These are phyloP conservation scores for Diploscapter pachys DNA, from an alignment of 1,140 invertebrate species.

Conservation along the genomic window DNA sequence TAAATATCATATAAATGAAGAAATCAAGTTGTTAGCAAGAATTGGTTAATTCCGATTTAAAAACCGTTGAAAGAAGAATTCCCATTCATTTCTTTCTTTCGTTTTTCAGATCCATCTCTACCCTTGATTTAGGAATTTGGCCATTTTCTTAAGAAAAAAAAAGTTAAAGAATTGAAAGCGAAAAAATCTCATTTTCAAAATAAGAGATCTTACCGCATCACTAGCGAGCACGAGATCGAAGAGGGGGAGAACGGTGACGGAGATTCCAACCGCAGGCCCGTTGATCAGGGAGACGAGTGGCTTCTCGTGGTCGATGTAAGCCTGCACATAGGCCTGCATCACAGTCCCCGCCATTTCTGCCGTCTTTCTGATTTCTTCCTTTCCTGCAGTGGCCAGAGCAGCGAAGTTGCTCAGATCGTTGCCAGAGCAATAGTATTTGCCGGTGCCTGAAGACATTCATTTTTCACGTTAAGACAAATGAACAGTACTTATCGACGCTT, in stretches of 20 bases:
- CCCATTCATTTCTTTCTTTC: too few relatives aligned
- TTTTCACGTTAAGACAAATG: background rate
- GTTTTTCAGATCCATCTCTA: too few relatives aligned
- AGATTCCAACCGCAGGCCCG: slow-evolving; percentile 87
- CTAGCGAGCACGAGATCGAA: slow-evolving; percentile 83
- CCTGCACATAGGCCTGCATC: slow-evolving; percentile 68
- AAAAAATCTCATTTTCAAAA: too few relatives aligned
- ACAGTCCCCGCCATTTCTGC: slow-evolving; percentile 60
- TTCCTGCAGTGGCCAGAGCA: slow-evolving; percentile 45
- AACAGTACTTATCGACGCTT: background rate
- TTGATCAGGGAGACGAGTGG: slow-evolving; percentile 82
- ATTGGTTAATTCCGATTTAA: too few relatives aligned
- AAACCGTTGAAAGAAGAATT: too few relatives aligned
- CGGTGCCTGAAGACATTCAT: slow-evolving; percentile 62
- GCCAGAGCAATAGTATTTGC: slow-evolving; percentile 79
- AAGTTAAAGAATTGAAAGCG: too few relatives aligned
- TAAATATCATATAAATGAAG: slow-evolving; percentile 11
- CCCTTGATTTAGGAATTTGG: too few relatives aligned
- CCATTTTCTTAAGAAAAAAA: too few relatives aligned
- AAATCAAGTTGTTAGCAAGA: slow-evolving; percentile 2
- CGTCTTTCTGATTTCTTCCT: slow-evolving; percentile 58
- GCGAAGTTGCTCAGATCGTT: slow-evolving; percentile 74
- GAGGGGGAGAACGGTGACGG: slow-evolving; percentile 75
- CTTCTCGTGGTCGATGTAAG: slow-evolving; percentile 83
- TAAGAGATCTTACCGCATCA: slow-evolving; percentile 65